Conservation (phyloP, 2,888 invertebrate genomes). For the Melinaea menophilus region DNA sequence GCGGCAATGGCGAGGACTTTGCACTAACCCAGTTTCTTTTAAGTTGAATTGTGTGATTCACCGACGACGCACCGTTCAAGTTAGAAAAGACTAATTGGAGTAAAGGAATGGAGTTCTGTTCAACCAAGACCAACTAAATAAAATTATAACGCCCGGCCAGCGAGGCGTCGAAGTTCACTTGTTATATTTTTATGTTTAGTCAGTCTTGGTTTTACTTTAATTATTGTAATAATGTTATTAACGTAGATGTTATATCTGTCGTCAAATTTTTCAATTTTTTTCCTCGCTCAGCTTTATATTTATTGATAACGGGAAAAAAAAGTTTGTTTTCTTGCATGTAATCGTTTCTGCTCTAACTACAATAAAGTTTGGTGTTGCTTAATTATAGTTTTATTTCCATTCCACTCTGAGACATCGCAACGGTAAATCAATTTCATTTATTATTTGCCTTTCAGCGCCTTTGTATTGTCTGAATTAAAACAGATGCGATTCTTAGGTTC, state of each 20-base stretch:
- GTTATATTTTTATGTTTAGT: conserved; percentile 73
- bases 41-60: conserved; percentile 76
- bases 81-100: conserved; percentile 76
- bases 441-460: too few species aligned
- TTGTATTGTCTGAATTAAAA: too few species aligned
- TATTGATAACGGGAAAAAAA: conserved; percentile 29
- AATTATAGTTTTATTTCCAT: conserved; percentile 34
- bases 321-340: conserved; percentile 51
- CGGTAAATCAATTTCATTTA: too few species aligned
- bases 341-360: conserved; percentile 61
- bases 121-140: conserved; percentile 79
- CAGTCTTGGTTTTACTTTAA: conserved; percentile 76
- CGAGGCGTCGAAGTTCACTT: conserved; percentile 52
- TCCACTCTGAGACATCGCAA: too few species aligned
- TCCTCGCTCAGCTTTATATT: conserved; percentile 45
- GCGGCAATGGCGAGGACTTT: conserved; percentile 61
- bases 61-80: conserved; percentile 75
- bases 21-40: conserved; percentile 75
- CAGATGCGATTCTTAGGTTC: too few species aligned
- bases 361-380: conserved; percentile 72
- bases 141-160: conserved; percentile 53
- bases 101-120: conserved; percentile 77
- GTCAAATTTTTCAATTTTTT: conserved; percentile 39
- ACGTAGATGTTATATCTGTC: conserved; percentile 36
- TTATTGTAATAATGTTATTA: conserved; percentile 37